phyloP scores from a whole-genome alignment of 2,888 invertebrate genomes.

The Drosophila dives region DNA sequence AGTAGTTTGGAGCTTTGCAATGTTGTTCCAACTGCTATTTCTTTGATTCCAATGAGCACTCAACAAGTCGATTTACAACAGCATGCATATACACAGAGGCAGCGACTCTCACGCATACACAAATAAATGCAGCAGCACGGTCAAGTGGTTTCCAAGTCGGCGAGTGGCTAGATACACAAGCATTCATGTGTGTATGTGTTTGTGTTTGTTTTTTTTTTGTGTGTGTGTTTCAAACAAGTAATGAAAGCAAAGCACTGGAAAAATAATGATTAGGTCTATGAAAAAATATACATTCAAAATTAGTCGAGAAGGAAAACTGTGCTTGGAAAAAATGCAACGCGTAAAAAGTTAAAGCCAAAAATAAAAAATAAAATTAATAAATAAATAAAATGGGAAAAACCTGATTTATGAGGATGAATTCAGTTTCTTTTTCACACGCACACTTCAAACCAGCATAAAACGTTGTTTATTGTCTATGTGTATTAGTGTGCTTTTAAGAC shows the following conservation, averaged over 20 bases:
- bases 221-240: constrained; percentile 57
- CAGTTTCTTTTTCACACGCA: constrained; percentile 63
- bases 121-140: constrained; percentile 28
- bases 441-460: constrained; percentile 11
- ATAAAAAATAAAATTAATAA: constrained; percentile 20
- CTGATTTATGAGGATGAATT: constrained; percentile 72
- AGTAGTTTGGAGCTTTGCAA: constrained; percentile 34
- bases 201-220: constrained; percentile 24
- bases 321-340: constrained; percentile 41
- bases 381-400: constrained; percentile 67
- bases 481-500: constrained; percentile 30
- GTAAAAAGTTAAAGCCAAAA: constrained; percentile 17
- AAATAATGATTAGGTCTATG: constrained; percentile 71
- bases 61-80: constrained; percentile 57
- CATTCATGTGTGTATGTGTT: constrained; percentile 26
- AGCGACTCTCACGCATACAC: not conserved
- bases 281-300: constrained; percentile 53
- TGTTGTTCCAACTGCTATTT: constrained; percentile 45
- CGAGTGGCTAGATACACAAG: constrained; percentile 5
- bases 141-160: constrained; percentile 35
- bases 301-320: constrained; percentile 53
- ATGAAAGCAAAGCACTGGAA: constrained; percentile 76
- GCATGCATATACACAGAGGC: constrained; percentile 19
- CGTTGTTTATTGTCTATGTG: constrained; percentile 13
- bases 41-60: constrained; percentile 57